Evolutionary conservation across 2,888 invertebrate species (phyloP).

Genomic region (Masnerella sp.): DNA sequence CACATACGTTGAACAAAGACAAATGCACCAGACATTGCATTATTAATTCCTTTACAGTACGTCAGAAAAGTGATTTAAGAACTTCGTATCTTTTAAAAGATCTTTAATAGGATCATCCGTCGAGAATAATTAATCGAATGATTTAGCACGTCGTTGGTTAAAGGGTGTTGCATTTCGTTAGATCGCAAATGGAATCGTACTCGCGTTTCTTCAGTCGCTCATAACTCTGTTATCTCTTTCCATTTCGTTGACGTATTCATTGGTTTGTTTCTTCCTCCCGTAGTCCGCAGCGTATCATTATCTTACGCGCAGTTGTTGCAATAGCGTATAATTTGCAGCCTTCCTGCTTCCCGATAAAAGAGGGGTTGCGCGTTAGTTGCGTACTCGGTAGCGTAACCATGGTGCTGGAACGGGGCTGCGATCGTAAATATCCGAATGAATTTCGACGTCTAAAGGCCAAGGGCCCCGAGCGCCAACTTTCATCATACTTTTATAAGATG

Average conservation of each 20-base stretch:
- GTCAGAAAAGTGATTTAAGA: no score
- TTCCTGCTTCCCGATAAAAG: slow-evolving; percentile 59
- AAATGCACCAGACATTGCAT: no score
- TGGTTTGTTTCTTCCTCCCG: slow-evolving; percentile 49
- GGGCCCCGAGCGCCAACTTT: slow-evolving; percentile 2
- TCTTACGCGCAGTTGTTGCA: slow-evolving; percentile 57
- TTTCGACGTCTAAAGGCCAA: slow-evolving; percentile 35
- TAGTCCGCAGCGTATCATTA: slow-evolving; percentile 54
- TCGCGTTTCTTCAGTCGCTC: slow-evolving; percentile 17
- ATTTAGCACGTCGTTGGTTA: slow-evolving; percentile 31
- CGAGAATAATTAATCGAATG: slow-evolving; percentile 4
- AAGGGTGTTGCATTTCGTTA: slow-evolving; percentile 12
- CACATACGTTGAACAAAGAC: no score
- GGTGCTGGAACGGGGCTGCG: slow-evolving; percentile 44
- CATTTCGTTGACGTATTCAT: slow-evolving; percentile 49
- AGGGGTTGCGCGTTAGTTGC: slow-evolving; percentile 48
- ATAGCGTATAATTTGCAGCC: slow-evolving; percentile 59
- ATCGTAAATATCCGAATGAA: slow-evolving; percentile 44
- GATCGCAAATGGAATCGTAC: slow-evolving; percentile 35
- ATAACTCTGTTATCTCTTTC: slow-evolving; percentile 49
- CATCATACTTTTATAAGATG: neutral
- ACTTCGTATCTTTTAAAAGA: neutral
- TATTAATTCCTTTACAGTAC: no score
- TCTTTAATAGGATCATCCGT: slow-evolving; percentile 1
- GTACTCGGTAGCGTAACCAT: slow-evolving; percentile 54